Conservation (phyloP, 2,888 invertebrate genomes). For the Gymnosoma rotundatum region DNA sequence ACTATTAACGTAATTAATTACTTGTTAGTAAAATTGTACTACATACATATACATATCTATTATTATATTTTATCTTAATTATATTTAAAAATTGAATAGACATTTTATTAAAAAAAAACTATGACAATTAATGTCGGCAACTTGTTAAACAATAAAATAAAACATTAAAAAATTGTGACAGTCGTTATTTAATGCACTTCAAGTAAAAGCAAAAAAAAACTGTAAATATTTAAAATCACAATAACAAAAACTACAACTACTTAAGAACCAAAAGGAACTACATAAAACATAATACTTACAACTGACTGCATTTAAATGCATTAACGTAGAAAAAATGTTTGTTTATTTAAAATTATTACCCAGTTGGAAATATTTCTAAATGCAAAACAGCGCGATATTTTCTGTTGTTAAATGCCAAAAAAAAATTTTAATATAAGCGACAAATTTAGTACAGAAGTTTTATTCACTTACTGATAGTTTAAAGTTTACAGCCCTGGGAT, state of each 20-base stretch:
- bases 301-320: too few species aligned
- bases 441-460: too few species aligned
- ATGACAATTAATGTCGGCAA: constrained; percentile 66
- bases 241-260: constrained; percentile 7
- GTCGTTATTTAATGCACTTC: constrained; percentile 67
- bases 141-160: constrained; percentile 41
- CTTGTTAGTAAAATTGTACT: constrained; percentile 7
- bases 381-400: too few species aligned
- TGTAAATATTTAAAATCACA: constrained; percentile 46
- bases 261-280: constrained; percentile 24
- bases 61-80: constrained; percentile 60
- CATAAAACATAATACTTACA: too few species aligned
- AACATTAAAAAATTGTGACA: constrained; percentile 62
- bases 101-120: constrained; percentile 22
- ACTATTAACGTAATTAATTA: constrained; percentile 39
- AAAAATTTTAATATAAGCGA: too few species aligned
- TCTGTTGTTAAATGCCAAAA: too few species aligned
- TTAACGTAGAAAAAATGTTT: too few species aligned
- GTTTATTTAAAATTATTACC: too few species aligned
- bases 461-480: too few species aligned
- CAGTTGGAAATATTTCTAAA: too few species aligned
- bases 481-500: too few species aligned
- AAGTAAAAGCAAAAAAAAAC: constrained; percentile 55
- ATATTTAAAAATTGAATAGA: constrained; percentile 32
- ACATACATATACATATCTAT: constrained; percentile 5